These are phyloP conservation scores for Machimus atricapillus DNA, from an alignment of 2,888 invertebrate genomes.

Conservation along the genomic window DNA sequence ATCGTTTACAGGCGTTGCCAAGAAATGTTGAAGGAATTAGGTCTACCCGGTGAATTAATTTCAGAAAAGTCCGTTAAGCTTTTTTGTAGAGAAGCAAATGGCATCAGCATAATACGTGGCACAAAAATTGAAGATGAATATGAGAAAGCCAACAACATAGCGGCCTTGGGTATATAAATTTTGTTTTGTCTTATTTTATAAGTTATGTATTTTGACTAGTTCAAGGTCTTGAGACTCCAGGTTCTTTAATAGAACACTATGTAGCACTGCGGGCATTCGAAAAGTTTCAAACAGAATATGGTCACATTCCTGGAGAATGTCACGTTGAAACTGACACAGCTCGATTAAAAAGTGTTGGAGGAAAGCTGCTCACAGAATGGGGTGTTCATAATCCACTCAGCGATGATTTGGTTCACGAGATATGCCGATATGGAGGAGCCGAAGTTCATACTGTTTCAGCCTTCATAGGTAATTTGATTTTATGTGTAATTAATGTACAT, in stretches of 20 bases:
- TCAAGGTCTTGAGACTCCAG: conserved; percentile 79
- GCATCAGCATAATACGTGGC: conserved; percentile 81
- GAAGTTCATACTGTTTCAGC: conserved; percentile 95
- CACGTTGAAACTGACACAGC: conserved; percentile 90
- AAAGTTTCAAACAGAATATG: conserved; percentile 86
- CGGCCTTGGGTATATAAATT: conserved; percentile 64
- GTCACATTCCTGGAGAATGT: conserved; percentile 88
- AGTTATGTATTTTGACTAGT: conserved; percentile 60
- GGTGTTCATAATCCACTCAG: conserved; percentile 79
- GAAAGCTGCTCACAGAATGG: conserved; percentile 84
- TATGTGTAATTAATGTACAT: not conserved
- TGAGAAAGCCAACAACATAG: conserved; percentile 68
- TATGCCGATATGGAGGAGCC: conserved; percentile 93
- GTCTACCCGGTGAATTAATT: conserved; percentile 75
- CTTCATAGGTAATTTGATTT: conserved; percentile 69
- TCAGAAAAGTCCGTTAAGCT: conserved; percentile 82
- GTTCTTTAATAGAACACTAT: conserved; percentile 88
- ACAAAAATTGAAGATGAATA: conserved; percentile 84
- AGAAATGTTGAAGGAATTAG: conserved; percentile 79
- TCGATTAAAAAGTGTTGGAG: conserved; percentile 77
- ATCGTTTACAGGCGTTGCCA: conserved; percentile 81
- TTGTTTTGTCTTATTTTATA: not conserved
- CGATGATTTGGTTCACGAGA: conserved; percentile 94
- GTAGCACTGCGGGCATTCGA: conserved; percentile 90
- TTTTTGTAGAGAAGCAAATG: conserved; percentile 88